phyloP scores from a whole-genome alignment of 1,140 invertebrate species.

The Parasteatoda tepidariorum region DNA sequence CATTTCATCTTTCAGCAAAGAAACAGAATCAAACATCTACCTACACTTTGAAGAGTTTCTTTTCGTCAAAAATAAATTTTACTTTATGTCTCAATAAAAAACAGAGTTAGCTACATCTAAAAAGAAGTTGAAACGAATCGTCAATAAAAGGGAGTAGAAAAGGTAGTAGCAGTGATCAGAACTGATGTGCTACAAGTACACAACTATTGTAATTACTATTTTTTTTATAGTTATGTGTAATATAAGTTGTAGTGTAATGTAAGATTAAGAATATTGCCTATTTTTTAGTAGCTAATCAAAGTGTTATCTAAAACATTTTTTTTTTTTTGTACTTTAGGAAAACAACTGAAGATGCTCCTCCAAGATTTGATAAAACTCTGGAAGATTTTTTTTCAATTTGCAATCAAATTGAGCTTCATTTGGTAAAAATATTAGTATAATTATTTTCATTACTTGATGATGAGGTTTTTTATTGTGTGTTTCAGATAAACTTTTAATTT shows the following conservation, averaged over 20 bases:
- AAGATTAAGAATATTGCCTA: not conserved
- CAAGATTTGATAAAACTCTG: constrained; percentile 88
- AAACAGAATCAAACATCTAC: no score
- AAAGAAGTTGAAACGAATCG: not conserved
- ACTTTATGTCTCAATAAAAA: no score
- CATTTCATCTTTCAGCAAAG: no score
- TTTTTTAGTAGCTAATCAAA: not conserved
- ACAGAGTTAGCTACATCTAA: no score
- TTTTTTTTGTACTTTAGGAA: constrained; percentile 77
- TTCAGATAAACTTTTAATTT: no score
- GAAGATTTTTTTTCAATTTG: constrained; percentile 95
- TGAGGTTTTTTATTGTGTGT: no score
- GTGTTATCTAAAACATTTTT: constrained; percentile 6
- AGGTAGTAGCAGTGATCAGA: no score
- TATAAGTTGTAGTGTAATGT: not conserved
- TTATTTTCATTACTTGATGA: no score
- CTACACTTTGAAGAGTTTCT: no score
- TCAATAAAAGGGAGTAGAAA: not conserved
- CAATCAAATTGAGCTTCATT: constrained; percentile 92
- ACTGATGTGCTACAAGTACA: not conserved
- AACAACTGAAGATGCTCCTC: constrained; percentile 77
- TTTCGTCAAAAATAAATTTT: no score
- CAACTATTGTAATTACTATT: not conserved
- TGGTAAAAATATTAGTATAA: no score
- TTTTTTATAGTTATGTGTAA: not conserved